Conservation (phyloP, 2,888 invertebrate species). For the Anaspis maculata region DNA sequence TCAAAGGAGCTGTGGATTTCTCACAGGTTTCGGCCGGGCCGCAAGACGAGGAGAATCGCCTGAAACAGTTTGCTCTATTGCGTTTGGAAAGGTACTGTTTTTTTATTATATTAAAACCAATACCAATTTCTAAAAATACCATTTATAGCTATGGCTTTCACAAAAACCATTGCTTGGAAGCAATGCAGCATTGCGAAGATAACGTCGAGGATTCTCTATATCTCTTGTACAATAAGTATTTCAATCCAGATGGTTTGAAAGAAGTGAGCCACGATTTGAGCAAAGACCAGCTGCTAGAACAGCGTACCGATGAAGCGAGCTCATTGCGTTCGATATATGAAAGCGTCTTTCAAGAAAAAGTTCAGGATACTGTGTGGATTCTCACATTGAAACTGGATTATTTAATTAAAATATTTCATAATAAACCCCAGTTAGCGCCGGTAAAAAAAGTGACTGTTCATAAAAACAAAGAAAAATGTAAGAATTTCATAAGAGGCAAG, state of each 20-base stretch:
- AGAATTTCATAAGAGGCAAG: conserved; percentile 50
- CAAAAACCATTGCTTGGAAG: conserved; percentile 64
- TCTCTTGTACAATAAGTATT: conserved; percentile 65
- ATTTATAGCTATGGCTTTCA: conserved; percentile 64
- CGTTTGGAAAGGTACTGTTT: conserved; percentile 57
- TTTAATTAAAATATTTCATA: conserved; percentile 45
- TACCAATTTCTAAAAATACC: too few relatives aligned
- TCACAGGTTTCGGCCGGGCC: conserved; percentile 49
- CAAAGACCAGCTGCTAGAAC: conserved; percentile 51
- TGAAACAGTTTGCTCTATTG: conserved; percentile 61
- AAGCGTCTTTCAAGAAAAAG: conserved; percentile 57
- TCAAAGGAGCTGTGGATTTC: conserved; percentile 64
- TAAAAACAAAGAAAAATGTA: conserved; percentile 54
- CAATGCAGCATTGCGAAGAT: conserved; percentile 56
- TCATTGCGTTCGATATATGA: conserved; percentile 74
- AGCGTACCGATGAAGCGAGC: conserved; percentile 62
- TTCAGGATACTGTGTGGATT: conserved; percentile 61
- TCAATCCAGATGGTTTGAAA: conserved; percentile 37
- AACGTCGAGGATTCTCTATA: conserved; percentile 65
- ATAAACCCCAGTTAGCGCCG: conserved; percentile 39
- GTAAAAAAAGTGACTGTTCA: conserved; percentile 35
- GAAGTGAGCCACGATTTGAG: conserved; percentile 40
- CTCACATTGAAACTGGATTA: conserved; percentile 61
- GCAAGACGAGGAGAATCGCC: conserved; percentile 53
- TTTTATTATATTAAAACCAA: not conserved